Percentiles rank a stretch among this genome's conserved stretches.
Conservation (phyloP, 2,888 invertebrate species). For the Aromia moschata region DNA sequence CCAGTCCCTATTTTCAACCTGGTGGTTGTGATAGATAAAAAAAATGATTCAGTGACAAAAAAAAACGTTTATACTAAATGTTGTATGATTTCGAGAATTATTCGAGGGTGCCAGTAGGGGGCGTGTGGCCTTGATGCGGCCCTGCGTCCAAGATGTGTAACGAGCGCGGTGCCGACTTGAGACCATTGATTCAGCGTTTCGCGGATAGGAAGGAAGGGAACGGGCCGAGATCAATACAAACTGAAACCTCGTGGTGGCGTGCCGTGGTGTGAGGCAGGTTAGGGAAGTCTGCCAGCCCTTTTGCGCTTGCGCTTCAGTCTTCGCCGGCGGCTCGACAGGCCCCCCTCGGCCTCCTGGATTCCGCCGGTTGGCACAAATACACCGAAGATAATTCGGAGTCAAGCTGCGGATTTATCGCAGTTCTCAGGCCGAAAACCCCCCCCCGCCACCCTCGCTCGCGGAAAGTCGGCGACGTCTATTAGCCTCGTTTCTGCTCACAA, state of each 20-base stretch:
- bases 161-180: constrained; percentile 55
- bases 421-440: constrained; percentile 30
- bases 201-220: constrained; percentile 60
- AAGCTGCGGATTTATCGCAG: constrained; percentile 31
- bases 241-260: constrained; percentile 55
- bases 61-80: too few relatives aligned
- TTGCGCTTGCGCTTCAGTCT: constrained; percentile 59
- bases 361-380: constrained; percentile 33
- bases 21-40: too few relatives aligned
- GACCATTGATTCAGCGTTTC: constrained; percentile 59
- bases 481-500: too few relatives aligned
- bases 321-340: constrained; percentile 52
- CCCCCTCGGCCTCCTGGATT: constrained; percentile 49
- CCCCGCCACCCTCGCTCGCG: neutral
- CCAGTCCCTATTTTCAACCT: too few relatives aligned
- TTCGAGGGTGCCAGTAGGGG: too few relatives aligned
- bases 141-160: constrained; percentile 36
- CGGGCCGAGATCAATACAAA: constrained; percentile 62
- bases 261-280: constrained; percentile 62
- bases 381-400: constrained; percentile 34
- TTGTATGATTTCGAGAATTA: too few relatives aligned
- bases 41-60: too few relatives aligned
- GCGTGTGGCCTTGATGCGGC: constrained; percentile 1
- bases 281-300: constrained; percentile 56
- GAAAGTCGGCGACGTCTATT: neutral